Percentiles rank a stretch among this genome's conserved stretches.
Evolutionary conservation across 2,888 invertebrate genomes (phyloP).

Genomic region (Macrosiphum euphorbiae): DNA sequence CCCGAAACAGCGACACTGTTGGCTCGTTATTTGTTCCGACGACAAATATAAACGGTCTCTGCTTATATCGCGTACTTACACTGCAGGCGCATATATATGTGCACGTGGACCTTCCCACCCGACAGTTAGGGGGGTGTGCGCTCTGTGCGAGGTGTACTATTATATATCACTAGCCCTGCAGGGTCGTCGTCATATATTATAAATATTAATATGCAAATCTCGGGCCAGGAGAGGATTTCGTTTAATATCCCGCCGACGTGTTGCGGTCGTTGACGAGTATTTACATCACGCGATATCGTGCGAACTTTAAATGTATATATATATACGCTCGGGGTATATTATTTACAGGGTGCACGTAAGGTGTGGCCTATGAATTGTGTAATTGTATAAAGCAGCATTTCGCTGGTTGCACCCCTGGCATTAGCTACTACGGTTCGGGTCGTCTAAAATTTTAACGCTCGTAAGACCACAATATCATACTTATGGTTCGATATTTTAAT

Average conservation of each 20-base stretch:
- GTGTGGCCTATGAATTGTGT: neutral
- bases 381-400: neutral
- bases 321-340: neutral
- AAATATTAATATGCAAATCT: slow-evolving; percentile 33
- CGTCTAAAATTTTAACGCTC: neutral
- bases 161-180: neutral
- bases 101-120: neutral
- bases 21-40: neutral
- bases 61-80: neutral
- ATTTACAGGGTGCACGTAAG: neutral
- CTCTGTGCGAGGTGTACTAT: neutral
- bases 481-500: neutral
- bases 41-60: neutral
- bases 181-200: neutral
- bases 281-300: neutral
- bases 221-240: neutral
- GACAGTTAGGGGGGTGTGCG: neutral
- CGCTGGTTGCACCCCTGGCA: neutral
- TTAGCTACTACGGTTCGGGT: neutral
- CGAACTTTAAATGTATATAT: neutral
- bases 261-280: slow-evolving; percentile 12
- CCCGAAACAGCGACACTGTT: neutral
- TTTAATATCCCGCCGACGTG: slow-evolving; percentile 22
- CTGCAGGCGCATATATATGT: neutral
- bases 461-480: neutral